phyloP scores from a whole-genome alignment of 2,113 vertebrate genomes.

The Elgaria multicarinata region DNA sequence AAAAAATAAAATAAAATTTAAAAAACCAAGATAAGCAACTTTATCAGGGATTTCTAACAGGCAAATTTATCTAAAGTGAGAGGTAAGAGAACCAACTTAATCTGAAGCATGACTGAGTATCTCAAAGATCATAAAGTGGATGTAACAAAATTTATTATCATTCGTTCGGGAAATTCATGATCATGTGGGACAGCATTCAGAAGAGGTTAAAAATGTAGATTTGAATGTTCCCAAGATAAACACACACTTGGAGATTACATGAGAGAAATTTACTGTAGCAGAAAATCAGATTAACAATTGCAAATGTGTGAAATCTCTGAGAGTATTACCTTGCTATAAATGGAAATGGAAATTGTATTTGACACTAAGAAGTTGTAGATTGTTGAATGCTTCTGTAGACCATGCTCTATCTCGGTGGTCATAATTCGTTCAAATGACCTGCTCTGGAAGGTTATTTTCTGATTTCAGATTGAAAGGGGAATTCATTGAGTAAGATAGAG shows the following conservation, averaged over 20 bases:
- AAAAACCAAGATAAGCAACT: not conserved
- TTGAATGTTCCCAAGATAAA: conserved; percentile 14
- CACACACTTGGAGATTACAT: not conserved
- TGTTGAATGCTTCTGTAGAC: not conserved
- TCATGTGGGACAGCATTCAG: not conserved
- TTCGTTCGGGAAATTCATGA: not conserved
- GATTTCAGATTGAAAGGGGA: not conserved
- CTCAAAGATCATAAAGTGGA: not conserved
- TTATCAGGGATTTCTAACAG: not conserved
- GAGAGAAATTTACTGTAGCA: not conserved
- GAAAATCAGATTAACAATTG: conserved; percentile 16
- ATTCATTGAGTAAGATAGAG: not conserved
- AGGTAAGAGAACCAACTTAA: not conserved
- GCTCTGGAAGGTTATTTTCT: not conserved
- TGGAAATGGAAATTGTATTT: not conserved
- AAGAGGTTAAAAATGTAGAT: conserved; percentile 10
- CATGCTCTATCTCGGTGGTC: not conserved
- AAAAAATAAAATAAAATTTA: not conserved
- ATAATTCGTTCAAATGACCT: not conserved
- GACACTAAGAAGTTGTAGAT: not conserved
- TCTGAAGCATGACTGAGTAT: not conserved
- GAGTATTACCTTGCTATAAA: not conserved
- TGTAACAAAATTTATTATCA: conserved; percentile 4
- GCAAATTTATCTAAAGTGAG: not conserved
- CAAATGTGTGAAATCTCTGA: conserved; percentile 6